Base-by-base conservation (phyloP, 2,797 vertebrate species). In the Phrynocephalus forsythii region DNA sequence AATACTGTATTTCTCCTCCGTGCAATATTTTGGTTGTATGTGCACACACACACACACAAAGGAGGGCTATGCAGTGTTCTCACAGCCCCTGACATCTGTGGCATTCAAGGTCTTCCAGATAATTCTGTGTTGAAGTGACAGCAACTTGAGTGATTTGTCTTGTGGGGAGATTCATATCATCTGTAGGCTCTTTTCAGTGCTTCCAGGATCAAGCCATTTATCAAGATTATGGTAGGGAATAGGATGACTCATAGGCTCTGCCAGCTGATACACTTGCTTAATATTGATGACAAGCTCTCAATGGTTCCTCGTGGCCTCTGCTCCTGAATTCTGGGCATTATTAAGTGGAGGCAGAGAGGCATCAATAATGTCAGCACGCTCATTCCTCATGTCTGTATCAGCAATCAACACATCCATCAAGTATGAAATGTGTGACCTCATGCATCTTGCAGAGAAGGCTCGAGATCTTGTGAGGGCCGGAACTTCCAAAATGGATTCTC, bases 231-330 rank as follows among this genome's bases (percentile, higher is more conserved):
- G 87, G 80, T 56, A 56, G 71, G 68, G 38, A 44, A 44, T 5
- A 44, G 38, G 72, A 18, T 88, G 87, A 88, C 87, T 88, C 87
- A 88, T 81, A 68, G 24, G 78, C 78, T 88, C n/a, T 85, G 38
- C 87, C 78, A 81, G 60, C 83, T 88, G 83, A 85, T 85, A 85
- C 78, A 44, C 78, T 88, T 80, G 67, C 87, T 88, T 88, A 88
- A 88, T 88, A 85, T 84, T 85, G 87, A 85, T 85, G 77, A 75
- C 87, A 85, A 85, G 78, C 22, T 85, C 63, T 85, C 28, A 10
- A 66, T 81, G 67, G n/a, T 85, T 88, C 69, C 83, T 81, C 60
- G 44, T 81, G 67, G 63, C 79, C 72, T 88, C 79, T 75, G 78
- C 78, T 68, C 78, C 78, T 82, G 78, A 76, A 81, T 85, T 22